A percentile compares a stretch with the other conserved stretches of the same genome.
These are phyloP conservation scores for Enteromius afrohamiltoni DNA, from an alignment of 2,797 vertebrate species.

Conservation along the genomic window DNA sequence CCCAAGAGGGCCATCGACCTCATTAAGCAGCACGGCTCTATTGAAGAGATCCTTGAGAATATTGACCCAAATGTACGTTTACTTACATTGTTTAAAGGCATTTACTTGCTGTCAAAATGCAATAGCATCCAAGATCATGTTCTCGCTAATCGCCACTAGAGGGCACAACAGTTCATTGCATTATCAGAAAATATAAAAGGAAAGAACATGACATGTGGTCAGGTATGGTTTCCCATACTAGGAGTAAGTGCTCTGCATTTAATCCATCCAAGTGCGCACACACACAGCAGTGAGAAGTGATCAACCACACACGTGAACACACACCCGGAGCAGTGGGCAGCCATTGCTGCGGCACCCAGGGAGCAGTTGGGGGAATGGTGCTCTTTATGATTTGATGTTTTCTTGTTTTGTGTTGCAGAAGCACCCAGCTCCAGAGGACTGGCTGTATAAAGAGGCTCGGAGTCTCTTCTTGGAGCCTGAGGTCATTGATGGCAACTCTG, in stretches of 20 bases:
- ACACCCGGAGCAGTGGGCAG: too few relatives aligned
- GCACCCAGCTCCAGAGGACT: conserved; percentile 89
- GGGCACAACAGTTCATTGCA: not conserved
- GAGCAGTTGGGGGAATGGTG: too few relatives aligned
- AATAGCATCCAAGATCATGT: not conserved
- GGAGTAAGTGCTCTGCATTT: too few relatives aligned
- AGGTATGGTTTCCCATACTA: too few relatives aligned
- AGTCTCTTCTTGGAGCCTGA: conserved; percentile 89
- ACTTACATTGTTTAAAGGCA: not conserved
- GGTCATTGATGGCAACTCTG: conserved; percentile 80
- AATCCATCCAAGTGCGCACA: too few relatives aligned
- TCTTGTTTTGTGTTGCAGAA: conserved; percentile 73
- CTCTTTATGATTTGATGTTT: not conserved
- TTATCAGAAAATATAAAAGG: not conserved
- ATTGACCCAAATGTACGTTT: conserved; percentile 82
- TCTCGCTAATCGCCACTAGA: not conserved
- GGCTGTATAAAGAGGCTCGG: conserved; percentile 92
- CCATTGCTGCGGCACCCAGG: too few relatives aligned
- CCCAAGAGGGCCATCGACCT: conserved; percentile 95
- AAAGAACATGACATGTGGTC: too few relatives aligned
- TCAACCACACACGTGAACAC: too few relatives aligned
- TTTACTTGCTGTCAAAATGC: not conserved
- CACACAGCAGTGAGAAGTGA: too few relatives aligned
- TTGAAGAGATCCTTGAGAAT: conserved; percentile 90
- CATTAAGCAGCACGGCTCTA: conserved; percentile 89